These are phyloP conservation scores for Cyclargus thomasi DNA, from an alignment of 1,140 invertebrate genomes.

Conservation along the genomic window DNA sequence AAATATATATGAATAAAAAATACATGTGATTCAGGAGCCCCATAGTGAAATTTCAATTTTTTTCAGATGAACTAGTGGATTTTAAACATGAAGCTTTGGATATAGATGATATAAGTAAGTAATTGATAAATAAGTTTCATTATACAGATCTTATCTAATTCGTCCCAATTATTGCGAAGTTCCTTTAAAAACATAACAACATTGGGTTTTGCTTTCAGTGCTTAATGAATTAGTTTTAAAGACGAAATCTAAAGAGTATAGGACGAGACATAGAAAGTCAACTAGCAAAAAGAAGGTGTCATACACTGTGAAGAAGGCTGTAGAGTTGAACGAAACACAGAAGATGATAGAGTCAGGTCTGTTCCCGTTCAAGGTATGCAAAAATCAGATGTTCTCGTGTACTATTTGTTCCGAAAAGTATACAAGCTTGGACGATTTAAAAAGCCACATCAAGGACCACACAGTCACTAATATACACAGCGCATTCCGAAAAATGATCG, in stretches of 20 bases:
- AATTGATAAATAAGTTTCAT: background rate
- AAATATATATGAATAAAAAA: too few species aligned
- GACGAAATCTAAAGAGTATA: conserved; percentile 36
- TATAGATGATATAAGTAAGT: conserved; percentile 11
- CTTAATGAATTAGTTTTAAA: conserved; percentile 28
- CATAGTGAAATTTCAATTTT: background rate
- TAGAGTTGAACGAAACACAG: conserved; percentile 41
- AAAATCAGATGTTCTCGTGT: conserved; percentile 46
- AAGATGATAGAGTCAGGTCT: conserved; percentile 44
- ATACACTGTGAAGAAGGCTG: conserved; percentile 33
- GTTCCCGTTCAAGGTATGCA: conserved; percentile 61
- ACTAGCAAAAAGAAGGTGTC: conserved; percentile 35
- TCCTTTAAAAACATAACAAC: too few species aligned
- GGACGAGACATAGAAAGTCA: conserved; percentile 29
- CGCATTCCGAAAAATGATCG: conserved; percentile 57
- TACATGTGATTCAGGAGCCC: too few species aligned
- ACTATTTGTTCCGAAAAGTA: conserved; percentile 51
- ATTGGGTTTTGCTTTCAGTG: conserved; percentile 30
- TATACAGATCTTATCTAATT: background rate
- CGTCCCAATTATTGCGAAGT: background rate
- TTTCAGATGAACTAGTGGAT: conserved; percentile 5
- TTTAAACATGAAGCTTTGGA: background rate
- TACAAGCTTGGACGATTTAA: conserved; percentile 46
- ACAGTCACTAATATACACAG: conserved; percentile 42
- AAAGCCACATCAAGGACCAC: conserved; percentile 43